Base-by-base conservation (phyloP, 2,113 vertebrate species). In the Nymphicus hollandicus region DNA sequence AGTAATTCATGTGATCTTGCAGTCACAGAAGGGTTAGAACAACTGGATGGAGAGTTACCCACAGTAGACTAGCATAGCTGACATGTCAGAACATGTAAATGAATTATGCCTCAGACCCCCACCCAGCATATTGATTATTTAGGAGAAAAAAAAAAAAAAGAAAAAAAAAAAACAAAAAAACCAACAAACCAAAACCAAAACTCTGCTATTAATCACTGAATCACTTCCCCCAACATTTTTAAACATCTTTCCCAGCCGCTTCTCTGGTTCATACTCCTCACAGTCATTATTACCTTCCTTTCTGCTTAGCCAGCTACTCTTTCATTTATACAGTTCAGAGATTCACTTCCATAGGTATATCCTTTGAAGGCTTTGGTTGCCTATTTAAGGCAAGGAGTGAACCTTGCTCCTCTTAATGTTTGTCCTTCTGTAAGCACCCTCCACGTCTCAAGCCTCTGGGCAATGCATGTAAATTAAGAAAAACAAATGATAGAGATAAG, bases 401-500 rank as follows among this genome's bases (percentile, higher is more conserved):
- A 93, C 90, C 60, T 89, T 95, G 76, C 50, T 96, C 79, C 60
- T 70, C 25, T 86, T 87, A 86, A 91, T 81, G 55, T 96, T 91
- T 78, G 72, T 81, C 61, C 65, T 86, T 90, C 82, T 92, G 83
- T 94, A 92, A 94, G 56, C 63, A 25, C 49, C 25, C 52, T 60
- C 37, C 79, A 46, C 72, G n/a, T 86, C 63, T 87, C 33, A 90
- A 69, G 69, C 92, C 92, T 94, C 83, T 90, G 58, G 92, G 92
- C 91, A 93, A 79, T 95, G 78, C 92, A 94, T 35, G 72, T 91
- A 95, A 96, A 94, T 95, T 95, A 96, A 96, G 81, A 95, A 96
- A 91, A 96, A 94, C 91, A 96, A 94, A 46, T 85, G 83, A 73
- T 65, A 95, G 86, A 76, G 83, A 92, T 96, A 47, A 13, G 65